Conservation (phyloP, 2,797 vertebrate genomes). For the Menidia menidia region DNA sequence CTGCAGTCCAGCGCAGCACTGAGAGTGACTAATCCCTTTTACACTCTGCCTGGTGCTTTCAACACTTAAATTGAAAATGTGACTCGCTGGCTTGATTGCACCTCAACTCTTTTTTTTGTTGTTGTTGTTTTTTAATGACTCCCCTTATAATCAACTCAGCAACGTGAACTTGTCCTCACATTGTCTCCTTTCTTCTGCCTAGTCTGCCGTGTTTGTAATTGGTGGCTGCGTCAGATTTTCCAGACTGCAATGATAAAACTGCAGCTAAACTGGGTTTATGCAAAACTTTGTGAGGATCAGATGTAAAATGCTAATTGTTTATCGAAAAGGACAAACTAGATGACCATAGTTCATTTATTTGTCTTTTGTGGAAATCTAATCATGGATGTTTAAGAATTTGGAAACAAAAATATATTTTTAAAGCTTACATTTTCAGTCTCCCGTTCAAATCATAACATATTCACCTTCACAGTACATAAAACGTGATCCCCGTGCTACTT, state of each 20-base stretch:
- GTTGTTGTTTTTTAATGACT: constrained; percentile 44
- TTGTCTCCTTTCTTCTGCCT: constrained; percentile 1
- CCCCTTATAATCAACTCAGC: constrained; percentile 14
- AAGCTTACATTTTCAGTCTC: too few species aligned
- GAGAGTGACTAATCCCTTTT: constrained; percentile 63
- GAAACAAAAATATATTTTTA: too few species aligned
- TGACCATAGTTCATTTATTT: neutral
- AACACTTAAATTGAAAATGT: constrained; percentile 53
- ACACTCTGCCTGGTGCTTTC: constrained; percentile 37
- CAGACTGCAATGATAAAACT: neutral
- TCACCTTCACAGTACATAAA: too few species aligned
- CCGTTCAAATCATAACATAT: too few species aligned
- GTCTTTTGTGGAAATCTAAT: neutral
- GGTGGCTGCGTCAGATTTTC: constrained; percentile 3
- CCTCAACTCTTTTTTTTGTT: constrained; percentile 15
- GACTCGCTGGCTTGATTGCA: constrained; percentile 36
- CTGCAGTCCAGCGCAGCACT: constrained; percentile 37
- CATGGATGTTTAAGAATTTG: too few species aligned
- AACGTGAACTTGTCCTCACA: neutral
- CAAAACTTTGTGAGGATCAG: neutral
- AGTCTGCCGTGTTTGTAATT: neutral
- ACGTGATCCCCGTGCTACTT: too few species aligned
- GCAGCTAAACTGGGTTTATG: neutral
- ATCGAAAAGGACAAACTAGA: neutral
- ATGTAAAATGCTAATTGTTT: neutral